Evolutionary conservation across 2,797 vertebrate species (phyloP).

Genomic region (Ibycter americanus): DNA sequence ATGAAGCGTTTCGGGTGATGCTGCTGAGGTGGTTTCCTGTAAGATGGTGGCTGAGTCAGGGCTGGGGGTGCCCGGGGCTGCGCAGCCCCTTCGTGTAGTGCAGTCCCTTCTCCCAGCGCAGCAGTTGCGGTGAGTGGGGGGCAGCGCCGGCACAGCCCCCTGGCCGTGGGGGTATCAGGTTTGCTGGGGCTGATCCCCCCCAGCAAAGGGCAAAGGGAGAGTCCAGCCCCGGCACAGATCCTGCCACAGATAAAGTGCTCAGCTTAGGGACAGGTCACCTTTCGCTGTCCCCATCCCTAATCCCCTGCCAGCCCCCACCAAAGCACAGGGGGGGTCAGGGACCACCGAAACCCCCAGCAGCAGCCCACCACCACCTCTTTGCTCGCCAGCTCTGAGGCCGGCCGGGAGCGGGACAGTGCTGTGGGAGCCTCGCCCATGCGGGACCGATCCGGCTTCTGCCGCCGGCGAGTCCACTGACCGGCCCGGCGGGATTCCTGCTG

Average conservation of each 20-base stretch:
- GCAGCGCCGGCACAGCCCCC: background rate
- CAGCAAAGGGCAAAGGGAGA: background rate
- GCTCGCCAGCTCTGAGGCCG: background rate
- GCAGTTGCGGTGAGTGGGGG: background rate
- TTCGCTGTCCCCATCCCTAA: background rate
- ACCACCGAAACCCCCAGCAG: no score
- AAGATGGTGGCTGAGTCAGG: background rate
- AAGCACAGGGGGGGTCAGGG: background rate
- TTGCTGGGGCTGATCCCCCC: background rate
- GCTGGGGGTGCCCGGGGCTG: background rate
- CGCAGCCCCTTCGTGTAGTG: background rate
- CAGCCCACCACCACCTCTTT: background rate
- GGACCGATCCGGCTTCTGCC: background rate
- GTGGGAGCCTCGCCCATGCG: background rate
- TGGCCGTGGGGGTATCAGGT: accelerated
- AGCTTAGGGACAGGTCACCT: background rate
- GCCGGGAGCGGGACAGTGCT: background rate
- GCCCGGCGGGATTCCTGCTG: constrained; percentile 22
- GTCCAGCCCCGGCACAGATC: background rate
- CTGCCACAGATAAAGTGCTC: background rate
- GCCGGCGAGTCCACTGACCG: constrained; percentile 25
- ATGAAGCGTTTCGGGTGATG: background rate
- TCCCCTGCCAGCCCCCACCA: background rate
- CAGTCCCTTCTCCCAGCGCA: background rate
- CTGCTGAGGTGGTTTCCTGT: background rate